Conservation (phyloP, 2,888 invertebrate species). For the Parthenolecanium corni region DNA sequence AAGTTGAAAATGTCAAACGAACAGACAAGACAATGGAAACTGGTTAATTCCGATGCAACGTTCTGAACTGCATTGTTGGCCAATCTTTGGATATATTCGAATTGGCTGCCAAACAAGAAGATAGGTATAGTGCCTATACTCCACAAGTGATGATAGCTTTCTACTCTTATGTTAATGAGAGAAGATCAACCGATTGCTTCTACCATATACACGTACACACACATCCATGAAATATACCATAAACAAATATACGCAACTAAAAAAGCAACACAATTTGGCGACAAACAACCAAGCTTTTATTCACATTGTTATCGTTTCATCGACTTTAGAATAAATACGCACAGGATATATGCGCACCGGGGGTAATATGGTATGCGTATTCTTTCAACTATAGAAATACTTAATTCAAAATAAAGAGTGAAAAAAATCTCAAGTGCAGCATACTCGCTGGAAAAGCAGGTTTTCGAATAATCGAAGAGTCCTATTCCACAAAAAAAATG, state of each 20-base stretch:
- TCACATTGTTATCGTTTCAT: slow-evolving; percentile 16
- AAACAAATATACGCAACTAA: too few species aligned
- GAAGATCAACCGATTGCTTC: slow-evolving; percentile 15
- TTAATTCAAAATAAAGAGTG: background rate
- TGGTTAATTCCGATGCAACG: slow-evolving; percentile 4
- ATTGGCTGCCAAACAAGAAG: slow-evolving; percentile 8
- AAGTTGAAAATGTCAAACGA: slow-evolving; percentile 26
- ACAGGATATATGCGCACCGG: too few species aligned
- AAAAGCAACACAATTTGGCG: slow-evolving; percentile 14
- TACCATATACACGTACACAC: background rate
- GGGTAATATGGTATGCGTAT: background rate
- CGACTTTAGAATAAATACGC: too few species aligned
- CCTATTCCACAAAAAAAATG: too few species aligned
- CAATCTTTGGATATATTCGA: slow-evolving; percentile 3
- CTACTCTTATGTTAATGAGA: slow-evolving; percentile 28
- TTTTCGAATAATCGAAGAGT: too few species aligned
- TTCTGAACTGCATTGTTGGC: slow-evolving; percentile 7
- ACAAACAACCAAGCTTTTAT: slow-evolving; percentile 19
- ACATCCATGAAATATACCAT: too few species aligned
- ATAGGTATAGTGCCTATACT: background rate
- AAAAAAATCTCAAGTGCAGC: too few species aligned
- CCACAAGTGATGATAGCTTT: slow-evolving; percentile 28
- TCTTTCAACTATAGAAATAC: background rate
- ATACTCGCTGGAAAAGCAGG: background rate
- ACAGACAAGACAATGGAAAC: slow-evolving; percentile 27